These are phyloP conservation scores for Pomacea canaliculata DNA, from an alignment of 2,888 invertebrate genomes.

Conservation along the genomic window DNA sequence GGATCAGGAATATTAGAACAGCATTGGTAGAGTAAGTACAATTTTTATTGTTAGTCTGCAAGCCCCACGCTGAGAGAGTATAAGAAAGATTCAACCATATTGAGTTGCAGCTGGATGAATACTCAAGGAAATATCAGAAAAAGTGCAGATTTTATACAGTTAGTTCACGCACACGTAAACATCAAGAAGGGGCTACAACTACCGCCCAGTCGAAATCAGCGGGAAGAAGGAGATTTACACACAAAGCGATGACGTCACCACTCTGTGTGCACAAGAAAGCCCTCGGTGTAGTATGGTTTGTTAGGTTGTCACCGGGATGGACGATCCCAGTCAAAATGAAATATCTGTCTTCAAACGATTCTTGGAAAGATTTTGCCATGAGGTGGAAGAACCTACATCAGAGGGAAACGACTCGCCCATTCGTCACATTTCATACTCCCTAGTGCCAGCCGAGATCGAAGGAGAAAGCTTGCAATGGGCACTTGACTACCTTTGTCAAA, in stretches of 20 bases:
- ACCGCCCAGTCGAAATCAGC: no score
- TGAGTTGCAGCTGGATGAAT: no score
- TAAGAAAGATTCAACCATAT: no score
- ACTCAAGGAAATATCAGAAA: no score
- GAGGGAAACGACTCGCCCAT: slow-evolving; percentile 47
- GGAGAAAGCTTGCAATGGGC: slow-evolving; percentile 63
- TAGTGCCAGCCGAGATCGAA: slow-evolving; percentile 56
- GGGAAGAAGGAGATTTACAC: slow-evolving; percentile 5
- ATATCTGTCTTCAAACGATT: slow-evolving; percentile 47
- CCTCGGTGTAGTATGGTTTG: slow-evolving; percentile 34
- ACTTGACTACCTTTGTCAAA: slow-evolving; percentile 54
- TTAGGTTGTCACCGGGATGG: slow-evolving; percentile 50
- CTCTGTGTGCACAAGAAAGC: slow-evolving; percentile 41
- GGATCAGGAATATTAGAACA: no score
- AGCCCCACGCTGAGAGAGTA: no score
- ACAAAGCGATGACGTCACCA: slow-evolving; percentile 40
- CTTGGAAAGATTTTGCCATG: slow-evolving; percentile 51
- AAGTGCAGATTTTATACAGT: no score
- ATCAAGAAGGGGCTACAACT: neutral
- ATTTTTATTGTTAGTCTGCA: no score
- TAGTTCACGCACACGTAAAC: no score
- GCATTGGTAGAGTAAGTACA: no score
- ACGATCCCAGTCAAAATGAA: slow-evolving; percentile 45
- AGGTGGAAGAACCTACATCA: slow-evolving; percentile 44
- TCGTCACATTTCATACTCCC: slow-evolving; percentile 40